Conservation (phyloP, 1,140 invertebrate species). For the Zaprionus africanus region DNA sequence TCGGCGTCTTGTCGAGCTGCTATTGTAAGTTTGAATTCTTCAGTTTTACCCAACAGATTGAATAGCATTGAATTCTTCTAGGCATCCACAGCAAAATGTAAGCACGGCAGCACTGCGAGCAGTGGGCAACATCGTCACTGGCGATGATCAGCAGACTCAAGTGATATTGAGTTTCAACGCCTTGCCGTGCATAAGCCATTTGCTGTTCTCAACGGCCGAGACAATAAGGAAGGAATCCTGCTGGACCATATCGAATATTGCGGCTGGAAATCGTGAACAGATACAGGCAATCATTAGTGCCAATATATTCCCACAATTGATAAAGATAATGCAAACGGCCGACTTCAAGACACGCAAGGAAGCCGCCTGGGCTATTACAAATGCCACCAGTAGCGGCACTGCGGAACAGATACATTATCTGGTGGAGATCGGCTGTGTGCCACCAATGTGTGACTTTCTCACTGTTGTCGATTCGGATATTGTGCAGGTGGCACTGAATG, state of each 20-base stretch:
- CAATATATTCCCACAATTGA: slow-evolving; percentile 96
- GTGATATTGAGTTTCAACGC: slow-evolving; percentile 96
- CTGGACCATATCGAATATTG: slow-evolving; percentile 99
- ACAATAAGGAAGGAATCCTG: slow-evolving; percentile 97
- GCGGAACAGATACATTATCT: slow-evolving; percentile 95
- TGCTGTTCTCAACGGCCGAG: slow-evolving; percentile 93
- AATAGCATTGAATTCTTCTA: slow-evolving; percentile 71
- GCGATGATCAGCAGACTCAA: slow-evolving; percentile 98
- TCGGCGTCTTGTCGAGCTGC: slow-evolving; percentile 95
- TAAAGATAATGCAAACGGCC: slow-evolving; percentile 95
- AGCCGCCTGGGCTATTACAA: slow-evolving; percentile 99
- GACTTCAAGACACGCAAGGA: slow-evolving; percentile 99
- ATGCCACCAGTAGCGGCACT: slow-evolving; percentile 97
- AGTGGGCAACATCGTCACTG: slow-evolving; percentile 99
- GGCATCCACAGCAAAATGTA: slow-evolving; percentile 95
- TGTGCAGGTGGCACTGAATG: slow-evolving; percentile 98
- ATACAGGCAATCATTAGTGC: slow-evolving; percentile 98
- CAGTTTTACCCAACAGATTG: not conserved
- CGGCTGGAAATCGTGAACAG: slow-evolving; percentile 97
- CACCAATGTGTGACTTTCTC: slow-evolving; percentile 96
- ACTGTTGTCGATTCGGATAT: slow-evolving; percentile 98
- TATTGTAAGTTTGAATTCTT: slow-evolving; percentile 88
- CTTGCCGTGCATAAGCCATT: slow-evolving; percentile 92
- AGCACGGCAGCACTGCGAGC: slow-evolving; percentile 97
- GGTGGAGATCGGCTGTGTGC: slow-evolving; percentile 90